A percentile compares a stretch with the other conserved stretches of the same genome.
Evolutionary conservation across 2,797 vertebrate species (phyloP).

Genomic region (Epinephelus awoara): DNA sequence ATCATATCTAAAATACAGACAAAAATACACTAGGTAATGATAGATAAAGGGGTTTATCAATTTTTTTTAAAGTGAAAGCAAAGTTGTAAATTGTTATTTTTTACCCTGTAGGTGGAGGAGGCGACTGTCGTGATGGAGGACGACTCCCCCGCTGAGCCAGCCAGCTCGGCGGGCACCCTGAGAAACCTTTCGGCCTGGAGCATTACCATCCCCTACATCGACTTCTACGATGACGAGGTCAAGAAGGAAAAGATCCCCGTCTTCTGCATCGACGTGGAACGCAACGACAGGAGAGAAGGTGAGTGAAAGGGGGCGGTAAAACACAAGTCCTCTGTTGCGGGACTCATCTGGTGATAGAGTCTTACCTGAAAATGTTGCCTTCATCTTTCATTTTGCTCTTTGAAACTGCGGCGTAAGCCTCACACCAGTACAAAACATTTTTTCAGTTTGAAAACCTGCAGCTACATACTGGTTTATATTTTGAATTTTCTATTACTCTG

Average conservation of each 20-base stretch:
- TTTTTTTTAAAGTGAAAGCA: neutral
- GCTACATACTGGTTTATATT: too few species aligned
- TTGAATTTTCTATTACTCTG: too few species aligned
- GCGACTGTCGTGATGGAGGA: slow-evolving; percentile 95
- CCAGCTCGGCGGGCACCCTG: slow-evolving; percentile 84
- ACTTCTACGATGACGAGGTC: slow-evolving; percentile 90
- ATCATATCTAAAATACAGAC: neutral
- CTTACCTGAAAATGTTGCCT: too few species aligned
- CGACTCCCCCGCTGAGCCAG: slow-evolving; percentile 87
- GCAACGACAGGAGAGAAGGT: slow-evolving; percentile 92
- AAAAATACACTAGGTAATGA: neutral
- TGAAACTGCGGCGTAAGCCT: too few species aligned
- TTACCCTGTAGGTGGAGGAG: slow-evolving; percentile 92
- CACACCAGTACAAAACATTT: too few species aligned
- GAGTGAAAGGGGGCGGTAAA: slow-evolving; percentile 27
- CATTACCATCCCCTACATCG: slow-evolving; percentile 93
- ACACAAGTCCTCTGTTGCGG: neutral
- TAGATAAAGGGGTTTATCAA: neutral
- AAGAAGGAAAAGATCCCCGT: slow-evolving; percentile 94
- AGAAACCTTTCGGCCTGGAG: slow-evolving; percentile 94
- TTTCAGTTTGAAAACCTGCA: too few species aligned
- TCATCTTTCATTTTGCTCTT: too few species aligned
- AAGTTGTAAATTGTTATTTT: neutral
- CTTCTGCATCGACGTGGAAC: slow-evolving; percentile 96
- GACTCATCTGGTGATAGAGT: too few species aligned